These are phyloP conservation scores for Tenualosa thibaudeaui DNA, from an alignment of 2,797 vertebrate species.

Conservation along the genomic window DNA sequence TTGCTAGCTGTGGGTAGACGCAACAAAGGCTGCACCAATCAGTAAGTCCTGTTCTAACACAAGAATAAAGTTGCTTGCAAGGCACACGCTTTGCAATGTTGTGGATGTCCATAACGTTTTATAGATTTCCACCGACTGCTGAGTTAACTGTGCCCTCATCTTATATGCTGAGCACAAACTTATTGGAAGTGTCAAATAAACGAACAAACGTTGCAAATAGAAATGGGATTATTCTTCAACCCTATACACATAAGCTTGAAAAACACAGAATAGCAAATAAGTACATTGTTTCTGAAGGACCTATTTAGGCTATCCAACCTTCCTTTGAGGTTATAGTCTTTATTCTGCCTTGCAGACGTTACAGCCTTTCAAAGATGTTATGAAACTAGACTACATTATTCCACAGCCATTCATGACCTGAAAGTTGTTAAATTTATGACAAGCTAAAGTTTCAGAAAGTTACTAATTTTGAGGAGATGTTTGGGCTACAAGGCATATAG, in stretches of 20 bases:
- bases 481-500: not conserved
- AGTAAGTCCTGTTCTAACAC: not conserved
- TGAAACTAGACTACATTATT: not conserved
- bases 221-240: not conserved
- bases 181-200: not conserved
- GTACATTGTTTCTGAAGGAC: not conserved
- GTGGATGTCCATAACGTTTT: not conserved
- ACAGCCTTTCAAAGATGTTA: not conserved
- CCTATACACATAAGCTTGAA: not conserved
- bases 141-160: not conserved
- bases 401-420: not conserved
- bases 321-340: not conserved
- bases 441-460: not conserved
- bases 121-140: not conserved
- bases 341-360: not conserved
- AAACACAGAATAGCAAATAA: not conserved
- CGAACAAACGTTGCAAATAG: not conserved
- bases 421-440: slow-evolving; percentile 5
- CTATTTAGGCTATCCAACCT: not conserved
- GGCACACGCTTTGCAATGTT: not conserved
- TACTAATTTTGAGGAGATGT: not conserved
- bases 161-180: not conserved
- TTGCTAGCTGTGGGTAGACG: not conserved
- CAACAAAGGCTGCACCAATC: not conserved
- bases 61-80: not conserved